These are phyloP conservation scores for Carassius carassius DNA, from an alignment of 2,113 vertebrate species.

Conservation along the genomic window DNA sequence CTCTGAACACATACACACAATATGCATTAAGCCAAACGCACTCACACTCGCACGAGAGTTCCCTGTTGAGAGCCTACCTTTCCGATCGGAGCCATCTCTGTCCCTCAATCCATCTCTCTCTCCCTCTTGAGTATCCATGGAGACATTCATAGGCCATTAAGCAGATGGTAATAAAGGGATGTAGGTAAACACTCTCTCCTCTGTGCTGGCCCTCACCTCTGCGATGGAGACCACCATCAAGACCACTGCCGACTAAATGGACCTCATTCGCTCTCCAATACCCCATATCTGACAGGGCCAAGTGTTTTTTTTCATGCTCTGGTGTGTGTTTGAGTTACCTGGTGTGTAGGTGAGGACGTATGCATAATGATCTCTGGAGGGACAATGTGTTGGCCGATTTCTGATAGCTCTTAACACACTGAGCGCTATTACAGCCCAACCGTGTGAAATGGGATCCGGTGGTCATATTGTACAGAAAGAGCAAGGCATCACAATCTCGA, in stretches of 20 bases:
- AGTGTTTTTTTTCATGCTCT: conserved; percentile 10
- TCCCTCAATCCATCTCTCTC: conserved; percentile 46
- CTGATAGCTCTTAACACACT: conserved; percentile 50
- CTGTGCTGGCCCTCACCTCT: conserved; percentile 41
- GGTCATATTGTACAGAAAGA: conserved; percentile 22
- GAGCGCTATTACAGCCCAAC: conserved; percentile 27
- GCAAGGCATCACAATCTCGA: conserved; percentile 14
- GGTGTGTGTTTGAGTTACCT: conserved; percentile 26
- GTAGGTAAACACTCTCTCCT: conserved; percentile 56
- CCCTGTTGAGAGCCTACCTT: conserved; percentile 35
- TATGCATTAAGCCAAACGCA: conserved; percentile 37
- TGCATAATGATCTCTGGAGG: conserved; percentile 51
- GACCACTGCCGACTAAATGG: conserved; percentile 52
- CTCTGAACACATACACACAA: conserved; percentile 3
- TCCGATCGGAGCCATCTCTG: conserved; percentile 26
- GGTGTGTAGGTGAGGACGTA: conserved; percentile 38
- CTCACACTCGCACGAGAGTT: not conserved
- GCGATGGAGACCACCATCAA: conserved; percentile 40
- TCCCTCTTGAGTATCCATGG: conserved; percentile 54
- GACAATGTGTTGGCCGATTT: conserved; percentile 48
- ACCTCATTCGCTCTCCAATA: conserved; percentile 55
- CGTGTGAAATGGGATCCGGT: conserved; percentile 41
- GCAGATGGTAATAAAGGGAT: conserved; percentile 57
- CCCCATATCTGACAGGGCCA: conserved; percentile 51
- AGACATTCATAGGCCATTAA: conserved; percentile 59